Base-by-base conservation (phyloP, 2,113 vertebrate genomes). In the Cyphomyrus discorhynchus region DNA sequence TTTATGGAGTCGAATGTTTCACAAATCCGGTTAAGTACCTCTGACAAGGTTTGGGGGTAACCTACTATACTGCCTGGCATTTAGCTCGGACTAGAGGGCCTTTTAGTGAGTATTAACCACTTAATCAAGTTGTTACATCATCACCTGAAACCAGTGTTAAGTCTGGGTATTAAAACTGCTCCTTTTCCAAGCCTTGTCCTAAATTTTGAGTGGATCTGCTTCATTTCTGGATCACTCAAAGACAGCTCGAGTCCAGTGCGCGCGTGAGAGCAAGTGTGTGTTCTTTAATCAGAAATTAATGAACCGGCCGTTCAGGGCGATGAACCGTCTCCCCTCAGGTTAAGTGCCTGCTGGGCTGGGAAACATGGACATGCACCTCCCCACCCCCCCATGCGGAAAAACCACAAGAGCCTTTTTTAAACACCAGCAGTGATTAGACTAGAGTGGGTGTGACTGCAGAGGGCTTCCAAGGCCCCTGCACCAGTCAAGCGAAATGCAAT, bases 401-500 rank as follows among this genome's bases (percentile, higher is more conserved):
- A 27, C 27, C 15, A 21, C 31, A 15, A 39, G 50, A 87, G 2
- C 49, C 84, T 50, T 56, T 52, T 47, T 19, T 31, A 42, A 70
- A 35, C 31, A 8, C 17, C 62, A 35, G 10, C 62, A 83, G 88
- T 56, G 74, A 89, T 97, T 97, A 96, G 95, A 96, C 93, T 90
- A 93, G 94, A 94, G 93, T 93, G 93, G 93, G 95, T 95, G 95
- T 96, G 96, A 95, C 94, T 94, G 11, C 31, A 96, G 95, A 93
- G 95, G 91, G 95, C 95, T 52, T 94, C 95, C 93, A 95, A 96
- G 91, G 95, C 95, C 95, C 96, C 96, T 95, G 96, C 96, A 93
- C 96, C 95, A 95, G 95, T 95, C 96, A 96, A 97, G 96, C 96
- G 96, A 96, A 97, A 98, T 97, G 97, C 98, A 98, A 99, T 98